phyloP scores from a whole-genome alignment of 2,113 vertebrate genomes.

The Dolichotis patagonum region DNA sequence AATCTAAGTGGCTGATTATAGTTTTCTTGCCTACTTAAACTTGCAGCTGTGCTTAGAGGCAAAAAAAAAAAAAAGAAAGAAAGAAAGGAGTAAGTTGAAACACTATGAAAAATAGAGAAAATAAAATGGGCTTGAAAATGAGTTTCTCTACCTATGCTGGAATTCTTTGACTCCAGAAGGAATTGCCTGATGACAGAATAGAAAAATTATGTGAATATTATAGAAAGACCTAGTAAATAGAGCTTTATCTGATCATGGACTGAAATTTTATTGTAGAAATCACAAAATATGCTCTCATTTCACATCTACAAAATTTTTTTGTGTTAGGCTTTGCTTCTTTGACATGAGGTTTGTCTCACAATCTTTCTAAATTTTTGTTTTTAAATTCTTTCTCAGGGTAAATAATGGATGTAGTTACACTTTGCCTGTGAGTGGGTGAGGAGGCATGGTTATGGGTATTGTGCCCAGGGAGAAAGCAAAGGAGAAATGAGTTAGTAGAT shows the following conservation, averaged over 20 bases:
- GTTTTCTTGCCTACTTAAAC: slow-evolving; percentile 73
- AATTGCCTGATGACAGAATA: neutral
- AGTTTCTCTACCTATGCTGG: neutral
- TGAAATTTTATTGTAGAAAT: neutral
- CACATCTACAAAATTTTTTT: neutral
- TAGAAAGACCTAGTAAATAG: neutral
- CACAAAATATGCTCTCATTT: neutral
- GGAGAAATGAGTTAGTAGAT: neutral
- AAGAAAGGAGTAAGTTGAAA: slow-evolving; percentile 51
- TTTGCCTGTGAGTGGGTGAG: neutral
- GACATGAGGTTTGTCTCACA: neutral
- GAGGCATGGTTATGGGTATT: neutral
- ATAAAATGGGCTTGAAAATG: slow-evolving; percentile 49
- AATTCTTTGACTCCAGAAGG: neutral
- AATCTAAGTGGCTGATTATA: slow-evolving; percentile 78
- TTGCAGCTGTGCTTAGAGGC: slow-evolving; percentile 70
- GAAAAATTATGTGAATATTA: neutral
- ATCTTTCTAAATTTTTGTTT: neutral
- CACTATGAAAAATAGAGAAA: slow-evolving; percentile 55
- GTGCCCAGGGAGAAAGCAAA: neutral
- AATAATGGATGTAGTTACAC: neutral
- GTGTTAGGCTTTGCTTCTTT: neutral
- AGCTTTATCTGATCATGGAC: neutral
- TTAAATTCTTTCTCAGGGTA: neutral
- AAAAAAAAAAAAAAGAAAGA: neutral